phyloP scores from a whole-genome alignment of 1,140 invertebrate species.

The Ceratina australensis region DNA sequence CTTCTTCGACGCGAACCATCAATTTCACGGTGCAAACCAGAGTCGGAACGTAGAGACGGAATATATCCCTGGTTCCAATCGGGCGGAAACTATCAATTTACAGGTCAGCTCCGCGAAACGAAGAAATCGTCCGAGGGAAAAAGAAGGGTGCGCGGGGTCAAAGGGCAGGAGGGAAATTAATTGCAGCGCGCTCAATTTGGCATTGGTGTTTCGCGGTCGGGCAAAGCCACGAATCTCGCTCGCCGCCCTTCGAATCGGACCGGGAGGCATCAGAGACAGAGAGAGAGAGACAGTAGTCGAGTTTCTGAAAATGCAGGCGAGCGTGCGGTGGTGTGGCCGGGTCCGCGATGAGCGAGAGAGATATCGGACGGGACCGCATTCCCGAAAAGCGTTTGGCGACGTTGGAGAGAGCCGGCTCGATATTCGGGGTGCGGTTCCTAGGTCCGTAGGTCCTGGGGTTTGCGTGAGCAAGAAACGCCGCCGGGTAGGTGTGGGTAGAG shows the following conservation, averaged over 20 bases:
- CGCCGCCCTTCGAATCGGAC: no score
- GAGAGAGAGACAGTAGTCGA: constrained; percentile 39
- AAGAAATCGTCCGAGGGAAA: constrained; percentile 5
- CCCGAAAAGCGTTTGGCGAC: constrained; percentile 68
- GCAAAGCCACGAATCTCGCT: constrained; percentile 31
- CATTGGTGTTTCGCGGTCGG: constrained; percentile 34
- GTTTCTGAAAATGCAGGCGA: no score
- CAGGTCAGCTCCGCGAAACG: neutral
- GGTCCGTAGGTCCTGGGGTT: constrained; percentile 73
- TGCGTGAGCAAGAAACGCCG: constrained; percentile 59
- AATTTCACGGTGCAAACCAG: neutral
- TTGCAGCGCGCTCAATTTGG: constrained; percentile 45
- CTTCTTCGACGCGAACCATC: constrained; percentile 13
- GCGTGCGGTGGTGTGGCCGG: no score
- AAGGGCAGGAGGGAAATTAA: constrained; percentile 35
- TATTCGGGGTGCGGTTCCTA: constrained; percentile 78
- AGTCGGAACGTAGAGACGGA: neutral
- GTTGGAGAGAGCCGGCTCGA: constrained; percentile 69
- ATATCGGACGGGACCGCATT: constrained; percentile 62
- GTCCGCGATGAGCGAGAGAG: constrained; percentile 48
- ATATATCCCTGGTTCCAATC: neutral
- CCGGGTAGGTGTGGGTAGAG: neutral
- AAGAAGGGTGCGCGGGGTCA: neutral
- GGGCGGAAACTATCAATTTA: constrained; percentile 19
- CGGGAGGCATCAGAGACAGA: constrained; percentile 43